A percentile compares a stretch with the other conserved stretches of the same genome.
These are phyloP conservation scores for Lithobius niger DNA, from an alignment of 1,140 invertebrate genomes.

Conservation along the genomic window DNA sequence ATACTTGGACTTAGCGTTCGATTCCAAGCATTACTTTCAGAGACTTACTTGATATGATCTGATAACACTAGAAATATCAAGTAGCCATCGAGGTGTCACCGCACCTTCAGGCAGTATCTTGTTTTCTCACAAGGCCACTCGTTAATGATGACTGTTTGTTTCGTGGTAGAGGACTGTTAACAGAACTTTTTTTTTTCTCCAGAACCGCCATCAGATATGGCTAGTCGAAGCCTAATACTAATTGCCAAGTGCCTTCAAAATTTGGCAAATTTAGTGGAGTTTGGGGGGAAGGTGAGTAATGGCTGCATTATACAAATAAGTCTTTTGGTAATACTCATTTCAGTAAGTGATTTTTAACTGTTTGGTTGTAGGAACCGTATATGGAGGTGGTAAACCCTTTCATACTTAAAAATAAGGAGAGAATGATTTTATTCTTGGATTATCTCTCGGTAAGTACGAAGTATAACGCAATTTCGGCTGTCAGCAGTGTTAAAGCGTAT, in stretches of 20 bases:
- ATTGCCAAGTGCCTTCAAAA: constrained; percentile 95
- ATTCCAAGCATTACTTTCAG: no score
- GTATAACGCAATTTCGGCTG: no score
- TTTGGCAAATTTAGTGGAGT: constrained; percentile 88
- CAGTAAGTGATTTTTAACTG: background rate
- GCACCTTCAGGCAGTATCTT: no score
- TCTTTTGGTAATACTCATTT: background rate
- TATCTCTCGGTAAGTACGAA: constrained; percentile 72
- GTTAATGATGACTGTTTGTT: no score
- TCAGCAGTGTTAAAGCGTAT: no score
- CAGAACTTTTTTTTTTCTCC: no score
- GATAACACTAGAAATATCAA: no score
- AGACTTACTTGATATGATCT: no score
- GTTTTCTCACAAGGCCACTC: no score
- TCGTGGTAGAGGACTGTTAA: no score
- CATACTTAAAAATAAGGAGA: constrained; percentile 89
- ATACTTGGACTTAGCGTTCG: no score
- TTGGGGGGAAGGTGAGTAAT: constrained; percentile 76
- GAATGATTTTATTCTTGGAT: constrained; percentile 95
- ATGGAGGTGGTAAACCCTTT: constrained; percentile 99
- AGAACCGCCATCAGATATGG: constrained; percentile 76
- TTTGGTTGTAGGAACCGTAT: constrained; percentile 56
- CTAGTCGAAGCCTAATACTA: constrained; percentile 77
- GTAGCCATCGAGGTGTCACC: no score
- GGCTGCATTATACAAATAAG: background rate